phyloP scores from a whole-genome alignment of 1,140 invertebrate genomes.

The Venturia canescens region DNA sequence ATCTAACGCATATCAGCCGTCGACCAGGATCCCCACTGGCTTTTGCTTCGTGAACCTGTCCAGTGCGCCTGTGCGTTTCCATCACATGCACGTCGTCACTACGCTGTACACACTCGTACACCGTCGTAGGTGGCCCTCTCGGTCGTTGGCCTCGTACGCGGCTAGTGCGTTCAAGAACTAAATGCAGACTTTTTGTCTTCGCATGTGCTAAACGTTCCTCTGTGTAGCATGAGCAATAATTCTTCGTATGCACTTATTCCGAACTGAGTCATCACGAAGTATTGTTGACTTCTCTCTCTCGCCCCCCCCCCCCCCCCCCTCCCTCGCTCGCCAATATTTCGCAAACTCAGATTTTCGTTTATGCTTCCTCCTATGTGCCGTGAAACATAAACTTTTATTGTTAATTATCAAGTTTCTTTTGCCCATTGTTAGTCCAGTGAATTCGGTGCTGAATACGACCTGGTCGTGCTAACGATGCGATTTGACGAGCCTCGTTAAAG shows the following conservation, averaged over 20 bases:
- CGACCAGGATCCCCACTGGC: constrained; percentile 6
- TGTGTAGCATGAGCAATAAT: constrained; percentile 18
- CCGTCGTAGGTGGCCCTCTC: not conserved
- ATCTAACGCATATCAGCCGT: constrained; percentile 35
- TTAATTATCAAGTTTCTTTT: no score
- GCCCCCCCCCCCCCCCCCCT: no score
- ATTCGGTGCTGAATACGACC: no score
- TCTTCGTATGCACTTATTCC: not conserved
- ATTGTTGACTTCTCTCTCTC: no score
- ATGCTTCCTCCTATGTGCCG: no score
- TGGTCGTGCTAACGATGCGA: no score
- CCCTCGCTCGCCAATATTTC: no score
- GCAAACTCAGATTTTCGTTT: no score
- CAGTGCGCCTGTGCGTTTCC: constrained; percentile 35
- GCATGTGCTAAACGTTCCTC: not conserved
- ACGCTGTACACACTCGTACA: constrained; percentile 1
- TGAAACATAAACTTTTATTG: no score
- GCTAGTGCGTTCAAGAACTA: constrained; percentile 7
- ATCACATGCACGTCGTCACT: not conserved
- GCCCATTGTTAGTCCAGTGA: no score
- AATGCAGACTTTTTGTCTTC: not conserved
- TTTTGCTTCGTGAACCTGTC: not conserved
- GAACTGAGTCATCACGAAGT: no score
- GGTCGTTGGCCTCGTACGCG: constrained; percentile 36
- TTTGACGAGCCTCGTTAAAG: no score